These are phyloP conservation scores for Zosterops japonicus DNA, from an alignment of 2,113 vertebrate genomes.

Conservation along the genomic window DNA sequence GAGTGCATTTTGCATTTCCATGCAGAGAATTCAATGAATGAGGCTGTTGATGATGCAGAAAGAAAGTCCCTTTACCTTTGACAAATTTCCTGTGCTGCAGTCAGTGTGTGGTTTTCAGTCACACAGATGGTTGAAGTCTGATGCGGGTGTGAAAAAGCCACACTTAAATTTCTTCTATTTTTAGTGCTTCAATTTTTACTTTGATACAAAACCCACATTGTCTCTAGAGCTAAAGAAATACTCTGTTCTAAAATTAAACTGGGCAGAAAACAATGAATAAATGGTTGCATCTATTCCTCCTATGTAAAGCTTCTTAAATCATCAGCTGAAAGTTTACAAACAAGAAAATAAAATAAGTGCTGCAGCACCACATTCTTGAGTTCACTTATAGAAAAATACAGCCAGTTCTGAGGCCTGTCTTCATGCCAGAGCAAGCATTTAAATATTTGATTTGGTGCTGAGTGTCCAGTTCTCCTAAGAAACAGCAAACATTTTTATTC, in stretches of 20 bases:
- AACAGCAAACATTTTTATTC: conserved; percentile 28
- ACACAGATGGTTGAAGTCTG: neutral
- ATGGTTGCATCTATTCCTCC: neutral
- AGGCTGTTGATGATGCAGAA: neutral
- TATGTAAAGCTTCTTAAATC: neutral
- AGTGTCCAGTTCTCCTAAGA: conserved; percentile 29
- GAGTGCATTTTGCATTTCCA: conserved; percentile 2
- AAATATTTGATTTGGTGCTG: conserved; percentile 54
- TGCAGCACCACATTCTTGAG: neutral
- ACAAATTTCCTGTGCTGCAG: neutral
- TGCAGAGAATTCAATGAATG: conserved; percentile 20
- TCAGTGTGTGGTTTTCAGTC: conserved; percentile 15
- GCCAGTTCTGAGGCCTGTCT: neutral
- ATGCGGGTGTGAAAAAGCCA: neutral
- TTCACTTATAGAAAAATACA: conserved; percentile 27
- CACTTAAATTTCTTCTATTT: neutral
- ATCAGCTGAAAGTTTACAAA: neutral
- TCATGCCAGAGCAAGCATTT: conserved; percentile 40
- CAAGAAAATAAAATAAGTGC: neutral
- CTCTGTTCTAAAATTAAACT: neutral
- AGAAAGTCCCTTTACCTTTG: neutral
- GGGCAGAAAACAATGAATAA: neutral
- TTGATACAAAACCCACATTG: conserved; percentile 10
- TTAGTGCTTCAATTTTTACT: neutral
- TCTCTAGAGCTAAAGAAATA: neutral